A percentile compares a stretch with the other conserved stretches of the same genome.
Conservation (phyloP, 2,888 invertebrate genomes). For the Rhaphigaster nebulosa region DNA sequence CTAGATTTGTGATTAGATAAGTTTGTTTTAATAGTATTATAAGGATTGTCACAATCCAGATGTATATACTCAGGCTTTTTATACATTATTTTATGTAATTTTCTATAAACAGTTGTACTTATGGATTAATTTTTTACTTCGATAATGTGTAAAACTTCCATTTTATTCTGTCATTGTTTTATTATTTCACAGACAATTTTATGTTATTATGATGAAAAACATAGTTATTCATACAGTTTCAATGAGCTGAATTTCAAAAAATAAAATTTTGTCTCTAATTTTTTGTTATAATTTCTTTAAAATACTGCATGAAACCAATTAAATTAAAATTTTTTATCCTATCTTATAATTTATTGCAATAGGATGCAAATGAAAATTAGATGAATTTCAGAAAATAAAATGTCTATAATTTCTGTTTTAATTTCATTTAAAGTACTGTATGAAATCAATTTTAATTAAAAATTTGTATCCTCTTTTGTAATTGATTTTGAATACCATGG, state of each 20-base stretch:
- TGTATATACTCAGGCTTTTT: constrained; percentile 46
- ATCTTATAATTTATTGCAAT: background rate
- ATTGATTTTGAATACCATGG: background rate
- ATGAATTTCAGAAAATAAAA: no score
- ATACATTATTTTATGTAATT: constrained; percentile 39
- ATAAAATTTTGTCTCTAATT: constrained; percentile 8
- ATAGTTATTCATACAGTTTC: background rate
- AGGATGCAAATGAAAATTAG: background rate
- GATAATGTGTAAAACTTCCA: constrained; percentile 3
- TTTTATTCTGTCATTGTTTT: constrained; percentile 9
- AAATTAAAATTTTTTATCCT: background rate
- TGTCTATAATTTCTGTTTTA: no score
- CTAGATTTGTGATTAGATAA: constrained; percentile 36
- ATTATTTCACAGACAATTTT: constrained; percentile 18
- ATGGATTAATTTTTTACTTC: constrained; percentile 8
- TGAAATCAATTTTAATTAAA: no score
- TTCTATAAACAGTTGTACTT: constrained; percentile 44
- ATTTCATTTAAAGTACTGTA: no score
- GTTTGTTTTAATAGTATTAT: constrained; percentile 35
- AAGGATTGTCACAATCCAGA: constrained; percentile 17
- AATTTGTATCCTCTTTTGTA: no score
- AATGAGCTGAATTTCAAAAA: background rate
- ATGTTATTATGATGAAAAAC: background rate
- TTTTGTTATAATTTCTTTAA: background rate
- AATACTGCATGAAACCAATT: constrained; percentile 2